Evolutionary conservation across 2,888 invertebrate genomes (phyloP), one percentile per base, ranked within the genome.

Genomic region (Ennomos fuscantarius): DNA sequence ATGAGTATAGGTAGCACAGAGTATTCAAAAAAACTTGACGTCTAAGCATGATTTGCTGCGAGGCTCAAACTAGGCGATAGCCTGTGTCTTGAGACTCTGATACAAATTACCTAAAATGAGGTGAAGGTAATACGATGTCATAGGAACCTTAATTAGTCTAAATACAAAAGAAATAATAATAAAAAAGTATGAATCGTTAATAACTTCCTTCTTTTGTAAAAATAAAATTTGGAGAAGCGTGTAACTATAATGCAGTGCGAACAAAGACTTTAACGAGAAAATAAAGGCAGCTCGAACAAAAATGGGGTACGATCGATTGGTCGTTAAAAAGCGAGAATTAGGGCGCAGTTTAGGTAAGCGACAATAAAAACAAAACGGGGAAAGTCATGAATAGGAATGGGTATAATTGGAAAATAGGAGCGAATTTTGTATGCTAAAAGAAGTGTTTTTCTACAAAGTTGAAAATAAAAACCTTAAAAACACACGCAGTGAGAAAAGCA

Each of bases 341-440:
- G 62, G 59, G 55, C 51, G 58, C 49, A 62, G 62, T 63, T n/a
- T 62, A 64, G 55, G 60, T 52, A 57, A 56, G 60, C 60, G 54
- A 59, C 68, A 60, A 66, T 70, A 66, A 67, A 70, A 68, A 68
- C 57, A 55, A 53, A 66, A 69, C 65, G 64, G 51, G 49, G 45
- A 60, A 54, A 46, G 50, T 49, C 61, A 66, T 70, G 69, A 70
- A 69, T 70, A 65, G 68, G 62, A 69, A 68, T 66, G 56, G 69
- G 57, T 59, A 63, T 69, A 68, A 70, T 68, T 67, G 63, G 62
- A 59, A 60, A 59, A 42, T 63, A 61, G 59, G 57, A 51, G 55
- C 51, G 61, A 55, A 56, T 60, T 63, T 56, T 50, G 32, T 55
- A 53, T 34, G 51, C 43, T 8, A 41, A 24, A n/a, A n/a, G 15